These are phyloP conservation scores for Drosophila neocordata DNA, from an alignment of 1,140 invertebrate species.

Conservation along the genomic window DNA sequence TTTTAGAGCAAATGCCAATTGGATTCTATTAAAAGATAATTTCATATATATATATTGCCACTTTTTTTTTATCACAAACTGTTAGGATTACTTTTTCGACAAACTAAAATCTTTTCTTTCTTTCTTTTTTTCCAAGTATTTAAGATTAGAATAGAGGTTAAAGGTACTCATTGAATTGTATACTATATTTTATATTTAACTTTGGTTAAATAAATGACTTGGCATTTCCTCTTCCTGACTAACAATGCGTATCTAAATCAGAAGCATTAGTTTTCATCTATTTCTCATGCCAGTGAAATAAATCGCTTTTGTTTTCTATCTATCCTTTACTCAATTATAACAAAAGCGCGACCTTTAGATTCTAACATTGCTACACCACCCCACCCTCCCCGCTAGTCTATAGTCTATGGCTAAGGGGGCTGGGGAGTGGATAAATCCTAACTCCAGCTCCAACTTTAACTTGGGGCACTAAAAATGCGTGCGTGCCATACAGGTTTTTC, in stretches of 20 bases:
- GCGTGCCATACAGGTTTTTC: conserved; percentile 50
- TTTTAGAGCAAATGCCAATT: too few species aligned
- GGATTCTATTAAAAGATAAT: too few species aligned
- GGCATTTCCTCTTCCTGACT: conserved; percentile 32
- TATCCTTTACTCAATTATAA: conserved; percentile 49
- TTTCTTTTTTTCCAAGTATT: too few species aligned
- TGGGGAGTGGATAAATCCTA: background rate
- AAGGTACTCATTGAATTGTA: background rate
- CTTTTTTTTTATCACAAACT: too few species aligned
- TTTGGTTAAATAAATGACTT: conserved; percentile 35
- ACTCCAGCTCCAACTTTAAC: conserved; percentile 10
- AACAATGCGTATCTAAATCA: conserved; percentile 29
- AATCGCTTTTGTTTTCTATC: conserved; percentile 30
- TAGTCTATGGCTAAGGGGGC: conserved; percentile 2
- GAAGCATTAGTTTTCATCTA: conserved; percentile 28
- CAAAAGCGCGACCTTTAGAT: conserved; percentile 53
- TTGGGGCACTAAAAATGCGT: conserved; percentile 67
- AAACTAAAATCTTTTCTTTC: too few species aligned
- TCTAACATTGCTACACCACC: conserved; percentile 19
- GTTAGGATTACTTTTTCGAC: too few species aligned
- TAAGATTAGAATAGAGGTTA: background rate
- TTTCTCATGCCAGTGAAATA: conserved; percentile 29
- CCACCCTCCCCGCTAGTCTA: too few species aligned
- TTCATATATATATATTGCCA: too few species aligned
- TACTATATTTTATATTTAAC: background rate